Conservation (phyloP, 2,797 vertebrate genomes). For the Enteromius afrohamiltoni region DNA sequence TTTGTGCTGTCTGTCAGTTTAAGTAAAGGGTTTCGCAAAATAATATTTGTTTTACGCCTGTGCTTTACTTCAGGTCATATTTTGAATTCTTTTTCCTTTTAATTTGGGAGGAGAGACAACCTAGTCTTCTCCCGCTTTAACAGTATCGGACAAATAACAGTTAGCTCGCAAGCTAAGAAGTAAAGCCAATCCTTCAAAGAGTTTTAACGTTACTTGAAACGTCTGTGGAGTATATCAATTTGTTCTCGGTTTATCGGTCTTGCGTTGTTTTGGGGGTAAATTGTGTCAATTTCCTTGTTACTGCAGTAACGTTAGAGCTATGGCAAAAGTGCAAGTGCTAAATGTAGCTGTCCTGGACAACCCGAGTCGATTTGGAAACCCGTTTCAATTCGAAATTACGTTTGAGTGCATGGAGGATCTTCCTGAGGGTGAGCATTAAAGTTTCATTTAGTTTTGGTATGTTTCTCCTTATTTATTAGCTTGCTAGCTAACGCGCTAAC, state of each 20-base stretch:
- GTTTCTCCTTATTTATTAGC: neutral
- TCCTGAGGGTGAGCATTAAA: constrained; percentile 80
- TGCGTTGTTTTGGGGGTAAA: neutral
- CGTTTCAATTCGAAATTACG: constrained; percentile 92
- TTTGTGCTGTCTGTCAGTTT: neutral
- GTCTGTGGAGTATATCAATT: neutral
- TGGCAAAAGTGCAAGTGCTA: constrained; percentile 91
- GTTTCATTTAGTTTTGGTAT: neutral
- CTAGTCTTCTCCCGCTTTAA: neutral
- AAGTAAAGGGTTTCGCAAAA: neutral
- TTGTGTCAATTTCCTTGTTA: neutral
- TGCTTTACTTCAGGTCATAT: neutral
- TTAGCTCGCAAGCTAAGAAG: constrained; percentile 35
- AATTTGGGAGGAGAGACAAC: neutral
- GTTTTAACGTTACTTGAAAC: neutral
- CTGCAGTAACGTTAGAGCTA: constrained; percentile 61
- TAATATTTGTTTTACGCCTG: neutral
- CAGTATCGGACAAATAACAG: neutral
- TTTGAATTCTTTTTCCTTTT: neutral
- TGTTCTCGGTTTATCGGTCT: neutral
- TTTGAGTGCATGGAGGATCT: constrained; percentile 92
- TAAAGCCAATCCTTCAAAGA: neutral
- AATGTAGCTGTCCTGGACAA: constrained; percentile 75
- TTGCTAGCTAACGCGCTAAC: constrained; percentile 16
- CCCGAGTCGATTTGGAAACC: constrained; percentile 83